Base-by-base conservation (phyloP, 1,140 invertebrate species). In the Pseudomyrmex sp. region DNA sequence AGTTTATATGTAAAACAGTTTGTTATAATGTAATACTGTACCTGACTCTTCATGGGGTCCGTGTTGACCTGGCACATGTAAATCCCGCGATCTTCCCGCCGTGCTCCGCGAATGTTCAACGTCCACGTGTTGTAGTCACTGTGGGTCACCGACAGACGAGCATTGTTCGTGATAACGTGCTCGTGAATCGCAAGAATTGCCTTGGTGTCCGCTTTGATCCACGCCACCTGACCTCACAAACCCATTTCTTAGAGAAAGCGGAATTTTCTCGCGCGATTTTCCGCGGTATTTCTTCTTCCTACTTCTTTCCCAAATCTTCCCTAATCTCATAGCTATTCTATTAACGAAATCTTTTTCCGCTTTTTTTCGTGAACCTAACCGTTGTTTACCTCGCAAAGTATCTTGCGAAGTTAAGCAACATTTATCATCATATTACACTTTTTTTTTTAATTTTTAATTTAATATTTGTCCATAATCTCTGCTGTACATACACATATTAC, bases 11-110 rank as follows among this genome's bases (percentile, higher is more conserved):
- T 35, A 35, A 35, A 35, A 35, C 35, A 35, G 35, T 35, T 18
- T 4, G 9, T 26, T 46, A 1, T 2, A 13, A 54, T 77, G n/a
- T 56, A 18, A 23, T 48, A n/a, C 15, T 46, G 12, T 87, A 98
- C 97, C 96, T 98, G 97, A 95, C 97, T 97, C 94, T 98, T 98
- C 97, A 99, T 98, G 15, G 98, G 98, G 94, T 98, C 97, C 82
- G 98, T 98, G 93, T 98, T 98, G 90, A 98, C 97, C 95, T 99
- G 98, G 95, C 98, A 98, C 97, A 98, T 98, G 91, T 98, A 98
- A 90, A 97, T 96, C 83, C 98, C 98, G 59, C 97, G 95, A 94
- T 99, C 98, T 90, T 97, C 97, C 88, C 97, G 95, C 90, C 97
- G 96, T 58, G 98, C 97, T 85, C 96, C 96, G 85, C 96, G 95